Evolutionary conservation across 2,797 vertebrate species (phyloP).

Genomic region (Xiphophorus birchmanni): DNA sequence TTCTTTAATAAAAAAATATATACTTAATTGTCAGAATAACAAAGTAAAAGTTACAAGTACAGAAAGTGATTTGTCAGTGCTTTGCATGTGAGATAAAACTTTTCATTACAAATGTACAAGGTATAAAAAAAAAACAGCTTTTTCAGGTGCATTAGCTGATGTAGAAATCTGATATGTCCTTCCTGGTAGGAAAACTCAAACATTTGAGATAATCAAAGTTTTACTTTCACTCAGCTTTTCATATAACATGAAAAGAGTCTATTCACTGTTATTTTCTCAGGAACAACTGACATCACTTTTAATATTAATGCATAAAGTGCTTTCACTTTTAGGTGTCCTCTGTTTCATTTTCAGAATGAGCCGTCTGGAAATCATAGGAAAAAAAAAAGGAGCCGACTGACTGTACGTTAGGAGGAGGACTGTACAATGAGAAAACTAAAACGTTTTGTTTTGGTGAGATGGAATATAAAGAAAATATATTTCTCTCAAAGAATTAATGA

Average conservation of each 20-base stretch:
- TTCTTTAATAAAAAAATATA: not conserved
- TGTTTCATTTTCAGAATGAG: slow-evolving; percentile 24
- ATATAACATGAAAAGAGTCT: not conserved
- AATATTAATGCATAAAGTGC: fast-evolving
- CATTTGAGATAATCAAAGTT: not conserved
- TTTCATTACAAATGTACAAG: not conserved
- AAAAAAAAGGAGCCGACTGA: not conserved
- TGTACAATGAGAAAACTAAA: no score
- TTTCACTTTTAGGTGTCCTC: not conserved
- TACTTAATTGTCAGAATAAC: not conserved
- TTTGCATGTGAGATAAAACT: not conserved
- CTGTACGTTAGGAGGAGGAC: not conserved
- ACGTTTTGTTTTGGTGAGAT: not conserved
- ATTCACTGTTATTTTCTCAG: not conserved
- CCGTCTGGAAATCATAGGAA: no score
- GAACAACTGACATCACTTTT: not conserved
- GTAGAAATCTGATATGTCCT: not conserved
- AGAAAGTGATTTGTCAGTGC: not conserved
- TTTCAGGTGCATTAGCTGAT: no score
- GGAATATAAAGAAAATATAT: not conserved
- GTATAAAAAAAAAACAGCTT: not conserved
- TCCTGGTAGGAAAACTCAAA: fast-evolving
- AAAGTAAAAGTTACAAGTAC: not conserved
- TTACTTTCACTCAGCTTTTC: not conserved
- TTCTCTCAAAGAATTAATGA: not conserved